Evolutionary conservation across 2,797 vertebrate species (phyloP).

Genomic region (Cynopterus sphinx): DNA sequence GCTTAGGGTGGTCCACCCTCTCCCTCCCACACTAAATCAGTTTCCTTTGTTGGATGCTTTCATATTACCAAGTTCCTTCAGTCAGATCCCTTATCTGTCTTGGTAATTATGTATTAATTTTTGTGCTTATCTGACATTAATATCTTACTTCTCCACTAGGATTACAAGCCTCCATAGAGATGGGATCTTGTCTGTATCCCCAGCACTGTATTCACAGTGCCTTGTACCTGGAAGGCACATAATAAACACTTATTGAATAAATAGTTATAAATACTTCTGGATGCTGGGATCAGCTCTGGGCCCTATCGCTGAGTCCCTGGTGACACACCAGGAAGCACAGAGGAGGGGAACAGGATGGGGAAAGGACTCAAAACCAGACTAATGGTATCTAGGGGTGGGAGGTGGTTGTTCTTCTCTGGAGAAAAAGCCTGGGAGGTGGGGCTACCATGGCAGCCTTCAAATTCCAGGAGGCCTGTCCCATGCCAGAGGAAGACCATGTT

Average conservation of each 20-base stretch:
- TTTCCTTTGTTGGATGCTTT: conserved; percentile 40
- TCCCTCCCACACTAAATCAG: not conserved
- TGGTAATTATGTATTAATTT: conserved; percentile 50
- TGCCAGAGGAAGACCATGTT: not conserved
- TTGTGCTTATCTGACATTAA: conserved; percentile 34
- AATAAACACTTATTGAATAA: conserved; percentile 25
- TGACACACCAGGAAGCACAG: not conserved
- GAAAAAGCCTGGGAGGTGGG: not conserved
- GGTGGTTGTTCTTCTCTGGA: not conserved
- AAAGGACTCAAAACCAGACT: not conserved
- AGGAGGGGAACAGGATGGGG: not conserved
- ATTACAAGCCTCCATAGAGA: not conserved
- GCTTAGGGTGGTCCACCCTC: not conserved
- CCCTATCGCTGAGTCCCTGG: not conserved
- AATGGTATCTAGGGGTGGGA: not conserved
- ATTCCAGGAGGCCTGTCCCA: not conserved
- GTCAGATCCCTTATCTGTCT: conserved; percentile 47
- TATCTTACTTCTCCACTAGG: conserved; percentile 22
- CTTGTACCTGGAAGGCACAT: conserved; percentile 15
- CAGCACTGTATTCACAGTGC: not conserved
- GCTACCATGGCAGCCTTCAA: not conserved
- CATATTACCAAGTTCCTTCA: conserved; percentile 32
- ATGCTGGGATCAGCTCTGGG: not conserved
- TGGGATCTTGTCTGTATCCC: not conserved
- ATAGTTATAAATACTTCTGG: not conserved